Evolutionary conservation across 2,888 invertebrate species (phyloP), one percentile per base, ranked within the genome.

Genomic region (Xestia c-nigrum): DNA sequence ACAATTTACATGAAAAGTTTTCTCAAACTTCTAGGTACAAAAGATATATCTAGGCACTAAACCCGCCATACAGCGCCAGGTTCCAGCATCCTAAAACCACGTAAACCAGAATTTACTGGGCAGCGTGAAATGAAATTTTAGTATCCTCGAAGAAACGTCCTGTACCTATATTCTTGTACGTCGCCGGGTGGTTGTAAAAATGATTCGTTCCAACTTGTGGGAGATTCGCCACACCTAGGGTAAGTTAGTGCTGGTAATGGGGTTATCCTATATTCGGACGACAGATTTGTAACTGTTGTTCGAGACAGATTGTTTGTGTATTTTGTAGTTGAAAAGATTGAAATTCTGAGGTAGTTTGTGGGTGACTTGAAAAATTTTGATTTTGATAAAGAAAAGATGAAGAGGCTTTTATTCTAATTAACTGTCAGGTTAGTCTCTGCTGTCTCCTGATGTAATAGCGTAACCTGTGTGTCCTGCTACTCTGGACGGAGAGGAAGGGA

Each of bases 181-280:
- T 88, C 81, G 76, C 77, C 55, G 84, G 70, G 69, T 78, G 82
- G 87, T 80, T 86, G 88, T 93, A 90, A 93, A 93, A 88, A 84
- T 89, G 86, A 92, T 93, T 93, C 90, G 93, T 89, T 90, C 87
- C 91, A 89, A 89, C 89, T 87, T 80, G 73, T 52, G 74, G 75
- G 68, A 64, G 73, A 91, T 90, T 91, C 79, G 90, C 82, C 64
- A 88, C 90, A 87, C 89, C 80, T 81, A 76, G 64, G 81, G 70
- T 79, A 75, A 57, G 76, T 77, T 78, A 78, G 76, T 50, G 24
- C 79, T 74, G 66, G 69, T 74, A 67, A 63, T 63, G 38, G 66
- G 38, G 71, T 74, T 65, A 38, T 65, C 61, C 76, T 87, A 86
- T 84, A 87, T 86, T 83, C 31, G 68, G 74, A 69, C 55, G 64